A percentile compares a stretch with the other conserved stretches of the same genome.
Conservation (phyloP, 23 tunicate genomes). For the Oikopleura albicans region DNA sequence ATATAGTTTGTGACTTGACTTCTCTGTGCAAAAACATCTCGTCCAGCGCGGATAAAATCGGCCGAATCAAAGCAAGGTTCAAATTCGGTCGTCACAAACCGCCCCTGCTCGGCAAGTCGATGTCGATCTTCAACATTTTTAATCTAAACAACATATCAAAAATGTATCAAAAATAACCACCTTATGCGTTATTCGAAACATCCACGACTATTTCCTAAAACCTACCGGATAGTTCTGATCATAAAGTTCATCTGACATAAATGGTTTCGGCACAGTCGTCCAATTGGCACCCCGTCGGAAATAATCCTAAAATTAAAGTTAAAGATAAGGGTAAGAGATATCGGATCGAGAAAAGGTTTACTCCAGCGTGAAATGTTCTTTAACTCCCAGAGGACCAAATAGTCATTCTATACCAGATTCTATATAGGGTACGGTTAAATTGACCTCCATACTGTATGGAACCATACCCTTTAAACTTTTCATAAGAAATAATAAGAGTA, state of each 20-base stretch:
- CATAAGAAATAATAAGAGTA: too few relatives aligned
- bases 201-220: not conserved
- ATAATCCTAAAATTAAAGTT: constrained; percentile 39
- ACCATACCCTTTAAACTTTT: too few relatives aligned
- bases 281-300: constrained; percentile 68
- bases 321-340: too few relatives aligned
- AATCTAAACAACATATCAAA: constrained; percentile 16
- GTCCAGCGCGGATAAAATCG: constrained; percentile 73
- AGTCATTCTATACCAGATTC: too few relatives aligned
- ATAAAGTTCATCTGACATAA: constrained; percentile 60
- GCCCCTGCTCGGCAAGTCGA: constrained; percentile 28
- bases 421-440: too few relatives aligned
- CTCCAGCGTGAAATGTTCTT: too few relatives aligned
- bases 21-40: constrained; percentile 66
- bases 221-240: constrained; percentile 24
- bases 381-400: too few relatives aligned
- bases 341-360: too few relatives aligned
- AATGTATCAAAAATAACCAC: not conserved
- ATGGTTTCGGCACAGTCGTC: constrained; percentile 76
- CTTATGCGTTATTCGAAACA: not conserved
- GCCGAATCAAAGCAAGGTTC: constrained; percentile 94
- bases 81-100: constrained; percentile 71
- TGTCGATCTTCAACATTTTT: constrained; percentile 39
- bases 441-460: too few relatives aligned
- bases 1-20: constrained; percentile 73